phyloP scores from a whole-genome alignment of 1,140 invertebrate genomes.

The Conus betulinus region DNA sequence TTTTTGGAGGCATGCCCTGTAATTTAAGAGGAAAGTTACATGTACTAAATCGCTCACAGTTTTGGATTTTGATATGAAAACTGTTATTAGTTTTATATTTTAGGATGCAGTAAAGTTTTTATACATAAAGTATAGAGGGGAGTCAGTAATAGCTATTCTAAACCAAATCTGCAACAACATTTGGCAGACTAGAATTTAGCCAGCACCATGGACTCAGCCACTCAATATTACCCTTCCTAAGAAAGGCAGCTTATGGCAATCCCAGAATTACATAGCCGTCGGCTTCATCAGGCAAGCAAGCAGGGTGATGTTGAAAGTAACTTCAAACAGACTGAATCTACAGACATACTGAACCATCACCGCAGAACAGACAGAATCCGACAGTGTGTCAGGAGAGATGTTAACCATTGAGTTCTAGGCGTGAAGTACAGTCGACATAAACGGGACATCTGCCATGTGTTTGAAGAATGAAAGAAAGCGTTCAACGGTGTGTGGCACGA shows the following conservation, averaged over 20 bases:
- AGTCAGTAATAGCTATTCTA: conserved; percentile 18
- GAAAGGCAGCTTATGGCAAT: conserved; percentile 29
- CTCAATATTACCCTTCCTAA: conserved; percentile 47
- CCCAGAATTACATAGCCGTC: not conserved
- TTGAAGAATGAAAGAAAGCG: too few species aligned
- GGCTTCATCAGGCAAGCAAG: not conserved
- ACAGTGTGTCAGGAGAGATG: not conserved
- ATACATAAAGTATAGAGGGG: conserved; percentile 32
- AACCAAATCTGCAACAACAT: conserved; percentile 33
- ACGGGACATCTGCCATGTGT: too few species aligned
- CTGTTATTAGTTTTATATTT: too few species aligned
- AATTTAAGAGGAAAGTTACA: too few species aligned
- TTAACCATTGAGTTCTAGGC: not conserved
- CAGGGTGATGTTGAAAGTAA: not conserved
- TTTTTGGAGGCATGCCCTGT: too few species aligned
- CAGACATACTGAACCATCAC: not conserved
- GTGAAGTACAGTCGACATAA: too few species aligned
- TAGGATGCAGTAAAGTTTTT: too few species aligned
- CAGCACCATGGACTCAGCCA: conserved; percentile 41
- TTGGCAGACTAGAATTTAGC: conserved; percentile 41
- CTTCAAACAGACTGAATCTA: not conserved
- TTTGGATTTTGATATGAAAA: too few species aligned
- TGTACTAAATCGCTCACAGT: too few species aligned
- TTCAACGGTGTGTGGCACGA: too few species aligned
- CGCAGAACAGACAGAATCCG: not conserved